These are phyloP conservation scores for Gisinianus flammeolus DNA, from an alignment of 2,888 invertebrate genomes.

Conservation along the genomic window DNA sequence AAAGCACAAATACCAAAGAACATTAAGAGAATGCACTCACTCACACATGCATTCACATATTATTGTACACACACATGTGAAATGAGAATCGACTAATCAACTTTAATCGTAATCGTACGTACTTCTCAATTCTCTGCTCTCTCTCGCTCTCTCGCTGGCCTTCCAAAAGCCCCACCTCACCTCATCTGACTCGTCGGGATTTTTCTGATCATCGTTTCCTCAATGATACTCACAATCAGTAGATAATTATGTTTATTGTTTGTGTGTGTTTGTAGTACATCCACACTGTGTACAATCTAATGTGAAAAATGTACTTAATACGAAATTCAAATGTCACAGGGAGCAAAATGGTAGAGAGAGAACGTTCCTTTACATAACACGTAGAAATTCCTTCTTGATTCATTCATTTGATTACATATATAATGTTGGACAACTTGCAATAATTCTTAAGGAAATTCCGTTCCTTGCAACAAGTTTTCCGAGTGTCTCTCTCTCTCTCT, in stretches of 20 bases:
- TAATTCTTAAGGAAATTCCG: slow-evolving; percentile 15
- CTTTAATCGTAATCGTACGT: background rate
- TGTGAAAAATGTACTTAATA: background rate
- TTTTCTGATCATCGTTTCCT: background rate
- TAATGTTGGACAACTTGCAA: slow-evolving; percentile 10
- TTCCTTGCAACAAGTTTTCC: slow-evolving; percentile 19
- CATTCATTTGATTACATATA: background rate
- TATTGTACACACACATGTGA: background rate
- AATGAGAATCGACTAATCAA: slow-evolving; percentile 6
- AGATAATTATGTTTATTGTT: background rate
- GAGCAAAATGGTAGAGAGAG: background rate
- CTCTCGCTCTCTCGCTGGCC: background rate
- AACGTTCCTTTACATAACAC: background rate
- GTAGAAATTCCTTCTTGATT: background rate
- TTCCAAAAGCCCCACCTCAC: slow-evolving; percentile 7
- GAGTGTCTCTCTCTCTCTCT: too few relatives aligned
- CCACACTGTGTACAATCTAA: too few relatives aligned
- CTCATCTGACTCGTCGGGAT: background rate
- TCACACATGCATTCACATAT: too few relatives aligned
- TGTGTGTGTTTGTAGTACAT: too few relatives aligned
- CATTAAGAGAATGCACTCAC: background rate
- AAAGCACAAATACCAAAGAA: background rate
- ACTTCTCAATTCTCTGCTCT: background rate
- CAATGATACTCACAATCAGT: background rate
- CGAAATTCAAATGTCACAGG: background rate